Evolutionary conservation across 2,797 vertebrate genomes (phyloP), one percentile per base, ranked within the genome.

Genomic region (Centroberyx gerrardi): DNA sequence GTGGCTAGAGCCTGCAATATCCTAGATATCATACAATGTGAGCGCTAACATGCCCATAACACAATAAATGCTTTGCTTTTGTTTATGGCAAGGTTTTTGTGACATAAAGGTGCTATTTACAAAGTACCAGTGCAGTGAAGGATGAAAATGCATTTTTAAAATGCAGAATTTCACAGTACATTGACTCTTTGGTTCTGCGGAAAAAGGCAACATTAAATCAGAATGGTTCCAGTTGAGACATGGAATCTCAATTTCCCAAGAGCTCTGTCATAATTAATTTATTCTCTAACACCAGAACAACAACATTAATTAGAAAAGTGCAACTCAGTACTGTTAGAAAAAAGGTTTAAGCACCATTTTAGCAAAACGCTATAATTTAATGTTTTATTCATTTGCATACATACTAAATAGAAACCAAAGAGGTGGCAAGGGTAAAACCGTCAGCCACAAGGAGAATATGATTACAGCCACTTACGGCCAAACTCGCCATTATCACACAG

Each of bases 231-330:
- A 76, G 65, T 53, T 63, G 53, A 86, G 80, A 88, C 44, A 48
- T 9, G 48, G 63, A 78, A 67, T 74, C 52, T 65, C 53, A 71
- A 48, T 84, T 84, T 86, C 88, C 88, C 87, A 78, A 48, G 86
- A 87, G 87, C 71, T 75, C 44, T 31, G 51, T 83, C 80, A 68
- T 84, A 74, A 87, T 86, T 85, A 77, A 87, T 91, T 78, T 66
- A 86, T 76, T 76, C 33, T 2, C 48, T 33, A 36, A 65, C 56
- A 70, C 51, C 64, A 76, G 85, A 87, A 88, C 79, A 62, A 48
- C 64, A 87, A 56, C 72, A 74, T 79, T 83, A 85, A 90, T 90
- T 90, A 83, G 51, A 44, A 27, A 36, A 72, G 31, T n/a, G 42
- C 18, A 67, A 76, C 53, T 75, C 46, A 10, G 49, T 48, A 27